Evolutionary conservation across 1,140 invertebrate species (phyloP).

Genomic region (Plutomurus gul): DNA sequence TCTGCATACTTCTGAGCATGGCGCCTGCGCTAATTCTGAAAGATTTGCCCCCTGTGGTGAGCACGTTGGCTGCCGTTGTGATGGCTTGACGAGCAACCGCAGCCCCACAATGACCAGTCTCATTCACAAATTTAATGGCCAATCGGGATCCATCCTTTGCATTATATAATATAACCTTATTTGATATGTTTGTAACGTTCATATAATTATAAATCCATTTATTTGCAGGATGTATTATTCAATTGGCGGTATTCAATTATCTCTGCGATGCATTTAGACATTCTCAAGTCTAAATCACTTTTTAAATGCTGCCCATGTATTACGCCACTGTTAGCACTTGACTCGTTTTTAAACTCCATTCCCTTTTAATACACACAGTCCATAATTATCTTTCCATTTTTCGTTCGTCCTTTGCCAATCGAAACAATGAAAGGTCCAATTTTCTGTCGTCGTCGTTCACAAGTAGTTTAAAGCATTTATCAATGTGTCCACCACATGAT

Average conservation of each 20-base stretch:
- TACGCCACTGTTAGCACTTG: too few relatives aligned
- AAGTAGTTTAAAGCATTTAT: too few relatives aligned
- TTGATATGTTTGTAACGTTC: background rate
- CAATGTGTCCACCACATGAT: too few relatives aligned
- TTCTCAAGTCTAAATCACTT: background rate
- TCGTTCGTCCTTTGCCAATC: too few relatives aligned
- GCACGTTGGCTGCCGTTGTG: constrained; percentile 31
- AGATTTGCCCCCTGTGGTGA: constrained; percentile 38
- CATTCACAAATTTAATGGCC: background rate
- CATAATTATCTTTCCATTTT: too few relatives aligned
- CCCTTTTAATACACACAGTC: too few relatives aligned
- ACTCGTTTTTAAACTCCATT: too few relatives aligned
- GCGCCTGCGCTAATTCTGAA: constrained; percentile 50
- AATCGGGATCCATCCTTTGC: constrained; percentile 31
- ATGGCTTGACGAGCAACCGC: constrained; percentile 39
- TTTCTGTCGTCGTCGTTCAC: too few relatives aligned
- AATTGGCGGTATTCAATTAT: background rate
- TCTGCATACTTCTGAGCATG: constrained; percentile 25
- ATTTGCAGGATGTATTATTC: background rate
- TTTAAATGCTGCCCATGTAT: background rate
- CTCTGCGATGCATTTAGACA: background rate
- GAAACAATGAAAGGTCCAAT: too few relatives aligned
- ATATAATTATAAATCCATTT: background rate
- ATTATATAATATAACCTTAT: background rate
- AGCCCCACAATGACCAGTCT: background rate